Conservation (phyloP, 2,113 vertebrate species). For the Onychostoma macrolepis region DNA sequence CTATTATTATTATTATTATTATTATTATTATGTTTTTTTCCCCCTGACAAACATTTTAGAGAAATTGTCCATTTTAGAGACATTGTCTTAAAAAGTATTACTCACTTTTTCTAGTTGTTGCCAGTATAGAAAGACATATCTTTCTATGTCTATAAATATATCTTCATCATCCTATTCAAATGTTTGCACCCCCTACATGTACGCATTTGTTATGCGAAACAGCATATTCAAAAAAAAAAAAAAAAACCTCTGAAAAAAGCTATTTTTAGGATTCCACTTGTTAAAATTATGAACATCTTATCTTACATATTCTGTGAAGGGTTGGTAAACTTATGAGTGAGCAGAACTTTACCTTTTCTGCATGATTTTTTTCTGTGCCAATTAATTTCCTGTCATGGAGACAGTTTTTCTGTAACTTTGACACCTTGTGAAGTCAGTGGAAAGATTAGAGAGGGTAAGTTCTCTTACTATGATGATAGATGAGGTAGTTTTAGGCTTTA, state of each 20-base stretch:
- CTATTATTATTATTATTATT: too few relatives aligned
- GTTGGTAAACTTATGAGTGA: background rate
- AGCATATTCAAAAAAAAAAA: background rate
- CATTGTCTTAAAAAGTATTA: too few relatives aligned
- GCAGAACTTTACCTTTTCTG: background rate
- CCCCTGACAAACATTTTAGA: too few relatives aligned
- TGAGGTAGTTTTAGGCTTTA: slow-evolving; percentile 26
- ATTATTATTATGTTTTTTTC: too few relatives aligned
- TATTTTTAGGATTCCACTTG: background rate
- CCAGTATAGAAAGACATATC: background rate
- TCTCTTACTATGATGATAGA: slow-evolving; percentile 22
- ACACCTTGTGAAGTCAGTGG: slow-evolving; percentile 3
- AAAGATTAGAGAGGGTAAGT: slow-evolving; percentile 16
- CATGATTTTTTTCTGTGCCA: background rate
- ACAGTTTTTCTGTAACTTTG: background rate
- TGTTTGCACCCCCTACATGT: background rate
- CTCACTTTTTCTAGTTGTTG: background rate
- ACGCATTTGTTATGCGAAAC: background rate
- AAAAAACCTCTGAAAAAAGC: background rate
- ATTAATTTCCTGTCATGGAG: slow-evolving; percentile 11
- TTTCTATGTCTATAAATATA: background rate
- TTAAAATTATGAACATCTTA: background rate
- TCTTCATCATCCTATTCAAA: background rate
- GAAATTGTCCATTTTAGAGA: too few relatives aligned
- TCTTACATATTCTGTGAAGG: background rate